A percentile compares a stretch with the other conserved stretches of the same genome.
Evolutionary conservation across 2,113 vertebrate species (phyloP).

Genomic region (Thamnaconus septentrionalis): DNA sequence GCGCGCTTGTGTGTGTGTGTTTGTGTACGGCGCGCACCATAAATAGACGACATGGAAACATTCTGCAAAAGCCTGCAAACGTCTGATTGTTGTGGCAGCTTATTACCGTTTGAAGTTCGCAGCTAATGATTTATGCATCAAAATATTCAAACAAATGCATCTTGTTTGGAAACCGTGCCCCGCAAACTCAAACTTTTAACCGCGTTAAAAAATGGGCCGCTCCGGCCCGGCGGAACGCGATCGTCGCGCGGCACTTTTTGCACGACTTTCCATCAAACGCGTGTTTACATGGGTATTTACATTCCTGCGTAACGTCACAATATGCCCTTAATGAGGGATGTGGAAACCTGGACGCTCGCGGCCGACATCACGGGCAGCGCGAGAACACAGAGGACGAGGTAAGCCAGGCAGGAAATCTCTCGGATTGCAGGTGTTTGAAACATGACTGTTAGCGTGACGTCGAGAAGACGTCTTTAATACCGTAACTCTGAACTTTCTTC

Average conservation of each 20-base stretch:
- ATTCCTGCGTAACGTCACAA: conserved; percentile 51
- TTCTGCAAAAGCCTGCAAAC: conserved; percentile 58
- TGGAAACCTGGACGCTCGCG: conserved; percentile 17
- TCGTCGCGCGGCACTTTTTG: too few species aligned
- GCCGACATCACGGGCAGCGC: too few species aligned
- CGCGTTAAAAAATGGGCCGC: conserved; percentile 16
- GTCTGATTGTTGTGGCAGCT: conserved; percentile 58
- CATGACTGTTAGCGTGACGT: too few species aligned
- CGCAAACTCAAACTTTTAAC: conserved; percentile 34
- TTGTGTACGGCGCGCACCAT: conserved; percentile 43
- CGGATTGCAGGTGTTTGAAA: too few species aligned
- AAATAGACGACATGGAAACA: conserved; percentile 61
- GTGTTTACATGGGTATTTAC: conserved; percentile 42
- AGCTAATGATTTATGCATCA: conserved; percentile 64
- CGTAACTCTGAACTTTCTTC: too few species aligned
- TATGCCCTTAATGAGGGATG: conserved; percentile 18
- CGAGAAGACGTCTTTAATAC: too few species aligned
- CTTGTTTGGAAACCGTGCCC: conserved; percentile 63
- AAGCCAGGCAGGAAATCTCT: too few species aligned
- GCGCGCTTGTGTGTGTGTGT: conserved; percentile 10
- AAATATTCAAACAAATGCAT: conserved; percentile 63
- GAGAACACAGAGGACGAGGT: too few species aligned
- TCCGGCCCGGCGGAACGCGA: neutral
- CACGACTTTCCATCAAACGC: too few species aligned
- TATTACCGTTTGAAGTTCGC: conserved; percentile 63